Evolutionary conservation across 1,140 invertebrate species (phyloP), one percentile per base, ranked within the genome.

Genomic region (Micrasema minimum): DNA sequence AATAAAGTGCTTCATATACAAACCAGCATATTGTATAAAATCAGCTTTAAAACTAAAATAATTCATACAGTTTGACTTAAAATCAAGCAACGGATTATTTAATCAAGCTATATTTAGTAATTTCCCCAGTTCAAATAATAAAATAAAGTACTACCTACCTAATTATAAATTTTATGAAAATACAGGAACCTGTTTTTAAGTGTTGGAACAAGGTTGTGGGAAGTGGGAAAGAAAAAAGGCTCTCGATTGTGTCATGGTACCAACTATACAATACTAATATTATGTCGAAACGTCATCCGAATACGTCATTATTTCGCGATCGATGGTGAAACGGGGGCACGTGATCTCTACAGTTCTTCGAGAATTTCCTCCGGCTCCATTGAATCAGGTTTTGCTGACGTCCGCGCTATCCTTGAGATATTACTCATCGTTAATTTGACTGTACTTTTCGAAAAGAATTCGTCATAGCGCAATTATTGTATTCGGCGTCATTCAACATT

Each of bases 371-470:
- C 26, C 14, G 1, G 14, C 14, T 2, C 11, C 9, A 37, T 20
- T 2, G n/a, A n/a, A 26, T 46, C n/a, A 31, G 41, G 11, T 26
- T 26, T 46, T 46, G 59, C 59, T 64, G 59, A 64, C 59, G 59
- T 46, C 14, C 59, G 16, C 23, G 18, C 20, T 59, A 20, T 64
- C 59, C 59, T 64, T 64, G 59, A 46, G 23, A n/a, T 23, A 22
- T 64, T 64, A 64, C 59, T 64, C 41, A 64, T 64, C 43, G 59
- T 16, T 61, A 45, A 23, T 62, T 45, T 12, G 35, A 38, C 22
- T 46, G 59, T 46, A 62, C 20, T 62, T 45, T 62, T 38, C 57
- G 45, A 38, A 62, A n/a, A 12, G 37, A 43, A 57, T 62, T 64
- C 43, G 59, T 64, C 59, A 64, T 64, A 64, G 12, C 23, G 14